Evolutionary conservation across 2,797 vertebrate genomes (phyloP).

Genomic region (Onychomys leucogaster): DNA sequence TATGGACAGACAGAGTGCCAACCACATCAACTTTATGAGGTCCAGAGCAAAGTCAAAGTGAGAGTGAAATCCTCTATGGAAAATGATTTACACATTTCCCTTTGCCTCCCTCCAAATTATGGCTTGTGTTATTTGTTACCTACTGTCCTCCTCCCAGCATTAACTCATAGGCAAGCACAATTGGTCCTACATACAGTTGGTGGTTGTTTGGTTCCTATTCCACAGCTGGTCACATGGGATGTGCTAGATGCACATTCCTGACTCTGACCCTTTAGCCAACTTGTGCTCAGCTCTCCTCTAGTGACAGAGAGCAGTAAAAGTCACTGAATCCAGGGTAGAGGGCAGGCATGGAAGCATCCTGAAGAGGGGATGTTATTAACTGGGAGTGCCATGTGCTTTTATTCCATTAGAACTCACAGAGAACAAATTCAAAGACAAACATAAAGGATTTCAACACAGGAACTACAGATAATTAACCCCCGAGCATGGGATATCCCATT

Average conservation of each 20-base stretch:
- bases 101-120: background rate
- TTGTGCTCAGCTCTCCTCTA: background rate
- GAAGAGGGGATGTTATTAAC: background rate
- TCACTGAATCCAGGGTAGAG: background rate
- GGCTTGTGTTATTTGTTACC: background rate
- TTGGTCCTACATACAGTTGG: background rate
- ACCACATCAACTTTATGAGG: background rate
- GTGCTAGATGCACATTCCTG: background rate
- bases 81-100: background rate
- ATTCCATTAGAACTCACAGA: background rate
- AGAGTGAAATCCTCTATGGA: background rate
- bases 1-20: background rate
- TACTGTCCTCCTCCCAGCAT: background rate
- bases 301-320: background rate
- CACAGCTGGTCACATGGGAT: background rate
- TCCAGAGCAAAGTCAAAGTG: constrained; percentile 5
- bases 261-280: background rate
- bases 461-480: background rate
- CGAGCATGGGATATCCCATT: background rate
- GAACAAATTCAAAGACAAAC: background rate
- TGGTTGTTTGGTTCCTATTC: background rate
- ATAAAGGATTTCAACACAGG: constrained; percentile 4
- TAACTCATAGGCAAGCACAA: background rate
- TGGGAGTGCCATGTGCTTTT: background rate
- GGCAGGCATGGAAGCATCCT: background rate